phyloP scores from a whole-genome alignment of 2,888 invertebrate species.

The Agriopis marginaria region DNA sequence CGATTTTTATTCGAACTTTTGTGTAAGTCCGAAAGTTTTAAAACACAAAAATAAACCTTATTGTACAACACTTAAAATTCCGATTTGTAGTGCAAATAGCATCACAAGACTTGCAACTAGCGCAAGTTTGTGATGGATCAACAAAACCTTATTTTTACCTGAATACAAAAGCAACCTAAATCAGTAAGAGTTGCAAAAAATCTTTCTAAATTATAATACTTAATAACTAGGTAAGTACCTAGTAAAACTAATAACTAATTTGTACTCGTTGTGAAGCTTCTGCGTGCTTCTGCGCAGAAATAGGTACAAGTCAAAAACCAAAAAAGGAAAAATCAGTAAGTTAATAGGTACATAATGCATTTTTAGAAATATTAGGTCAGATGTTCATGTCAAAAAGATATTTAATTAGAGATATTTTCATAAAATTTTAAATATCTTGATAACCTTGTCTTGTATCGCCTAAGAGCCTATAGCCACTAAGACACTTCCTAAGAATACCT shows the following conservation, averaged over 20 bases:
- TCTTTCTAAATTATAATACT: neutral
- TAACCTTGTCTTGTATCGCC: too few relatives aligned
- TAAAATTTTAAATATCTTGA: too few relatives aligned
- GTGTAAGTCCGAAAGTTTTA: constrained; percentile 43
- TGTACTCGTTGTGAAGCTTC: neutral
- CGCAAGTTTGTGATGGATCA: constrained; percentile 34
- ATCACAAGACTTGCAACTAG: neutral
- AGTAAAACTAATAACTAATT: constrained; percentile 4
- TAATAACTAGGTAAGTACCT: neutral
- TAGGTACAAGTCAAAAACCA: too few relatives aligned
- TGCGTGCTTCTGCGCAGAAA: neutral
- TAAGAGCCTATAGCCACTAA: too few relatives aligned
- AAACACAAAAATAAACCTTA: constrained; percentile 48
- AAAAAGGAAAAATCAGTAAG: too few relatives aligned
- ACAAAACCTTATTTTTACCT: constrained; percentile 69
- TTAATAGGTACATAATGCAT: too few relatives aligned
- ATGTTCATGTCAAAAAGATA: too few relatives aligned
- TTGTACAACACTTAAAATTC: neutral
- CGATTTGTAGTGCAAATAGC: neutral
- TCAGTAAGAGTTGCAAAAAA: constrained; percentile 44
- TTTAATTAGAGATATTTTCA: too few relatives aligned
- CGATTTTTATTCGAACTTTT: constrained; percentile 65
- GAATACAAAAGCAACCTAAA: constrained; percentile 58
- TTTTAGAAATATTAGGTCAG: too few relatives aligned
- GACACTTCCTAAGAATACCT: too few relatives aligned